Evolutionary conservation across 2,888 invertebrate species (phyloP).

Genomic region (Dryobota labecula): DNA sequence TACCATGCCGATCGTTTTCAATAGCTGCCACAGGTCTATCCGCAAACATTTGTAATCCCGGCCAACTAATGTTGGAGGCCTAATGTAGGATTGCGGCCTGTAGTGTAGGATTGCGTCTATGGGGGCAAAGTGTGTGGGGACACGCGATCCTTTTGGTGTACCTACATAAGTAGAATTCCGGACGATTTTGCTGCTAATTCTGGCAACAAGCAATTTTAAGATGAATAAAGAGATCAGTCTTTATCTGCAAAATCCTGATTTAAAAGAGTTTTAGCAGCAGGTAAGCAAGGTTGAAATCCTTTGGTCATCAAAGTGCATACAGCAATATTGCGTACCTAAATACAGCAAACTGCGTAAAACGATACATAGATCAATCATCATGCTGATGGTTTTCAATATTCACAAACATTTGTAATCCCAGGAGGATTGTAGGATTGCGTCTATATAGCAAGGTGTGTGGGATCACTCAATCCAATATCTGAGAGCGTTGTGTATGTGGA

Average conservation of each 20-base stretch:
- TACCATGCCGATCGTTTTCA: constrained; percentile 77
- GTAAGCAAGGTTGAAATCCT: background rate
- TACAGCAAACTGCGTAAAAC: background rate
- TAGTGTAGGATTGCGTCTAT: constrained; percentile 15
- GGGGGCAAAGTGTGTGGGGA: constrained; percentile 1
- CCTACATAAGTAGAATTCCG: background rate
- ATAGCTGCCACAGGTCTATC: constrained; percentile 70
- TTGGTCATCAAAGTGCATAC: background rate
- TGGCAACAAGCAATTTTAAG: background rate
- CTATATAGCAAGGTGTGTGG: background rate
- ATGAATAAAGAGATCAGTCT: background rate
- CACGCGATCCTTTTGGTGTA: constrained; percentile 6
- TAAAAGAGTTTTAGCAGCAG: background rate
- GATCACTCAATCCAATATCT: background rate
- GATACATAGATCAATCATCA: too few relatives aligned
- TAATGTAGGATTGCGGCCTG: constrained; percentile 45
- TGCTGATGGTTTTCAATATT: constrained; percentile 2
- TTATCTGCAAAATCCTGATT: background rate
- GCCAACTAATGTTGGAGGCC: constrained; percentile 44
- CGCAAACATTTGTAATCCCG: constrained; percentile 71
- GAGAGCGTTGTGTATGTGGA: background rate
- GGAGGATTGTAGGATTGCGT: constrained; percentile 2
- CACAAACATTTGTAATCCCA: constrained; percentile 7
- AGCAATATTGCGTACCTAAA: background rate
- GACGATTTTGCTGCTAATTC: background rate